Percentiles rank a stretch among this genome's conserved stretches.
Conservation (phyloP, 2,797 vertebrate genomes). For the Rhinatrema bivittatum region DNA sequence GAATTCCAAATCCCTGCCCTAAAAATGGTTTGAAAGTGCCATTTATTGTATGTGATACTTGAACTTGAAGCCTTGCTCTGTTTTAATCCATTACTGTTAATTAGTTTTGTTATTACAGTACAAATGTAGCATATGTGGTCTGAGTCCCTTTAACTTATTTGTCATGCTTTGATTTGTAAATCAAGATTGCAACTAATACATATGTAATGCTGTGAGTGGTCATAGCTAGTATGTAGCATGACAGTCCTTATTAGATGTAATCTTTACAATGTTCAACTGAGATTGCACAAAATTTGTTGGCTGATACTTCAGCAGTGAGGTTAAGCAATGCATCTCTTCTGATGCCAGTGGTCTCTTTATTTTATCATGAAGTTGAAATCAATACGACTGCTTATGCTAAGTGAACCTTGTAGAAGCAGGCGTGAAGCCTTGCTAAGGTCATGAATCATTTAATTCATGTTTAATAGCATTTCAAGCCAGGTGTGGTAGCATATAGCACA, state of each 20-base stretch:
- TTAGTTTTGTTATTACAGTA: slow-evolving; percentile 26
- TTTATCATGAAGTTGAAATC: slow-evolving; percentile 21
- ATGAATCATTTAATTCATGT: slow-evolving; percentile 38
- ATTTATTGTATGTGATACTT: slow-evolving; percentile 24
- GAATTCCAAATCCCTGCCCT: slow-evolving; percentile 23
- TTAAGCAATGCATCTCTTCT: neutral
- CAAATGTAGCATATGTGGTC: neutral
- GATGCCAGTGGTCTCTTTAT: slow-evolving; percentile 11
- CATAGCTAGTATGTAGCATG: neutral
- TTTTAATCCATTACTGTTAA: slow-evolving; percentile 14
- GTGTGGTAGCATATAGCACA: slow-evolving; percentile 4
- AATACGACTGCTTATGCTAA: slow-evolving; percentile 29
- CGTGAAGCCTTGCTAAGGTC: slow-evolving; percentile 26
- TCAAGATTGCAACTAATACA: slow-evolving; percentile 10
- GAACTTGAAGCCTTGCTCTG: slow-evolving; percentile 8
- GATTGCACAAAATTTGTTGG: slow-evolving; percentile 1
- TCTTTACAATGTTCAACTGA: slow-evolving; percentile 8
- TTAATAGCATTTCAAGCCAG: slow-evolving; percentile 38
- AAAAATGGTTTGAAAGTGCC: slow-evolving; percentile 16
- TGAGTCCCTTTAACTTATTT: slow-evolving; percentile 7
- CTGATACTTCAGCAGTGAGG: neutral
- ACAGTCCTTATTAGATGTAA: neutral
- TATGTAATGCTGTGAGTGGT: neutral
- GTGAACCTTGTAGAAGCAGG: slow-evolving; percentile 13
- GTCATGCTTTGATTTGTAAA: slow-evolving; percentile 11